Evolutionary conservation across 1,140 invertebrate genomes (phyloP).

Genomic region (Drosophila guanche): DNA sequence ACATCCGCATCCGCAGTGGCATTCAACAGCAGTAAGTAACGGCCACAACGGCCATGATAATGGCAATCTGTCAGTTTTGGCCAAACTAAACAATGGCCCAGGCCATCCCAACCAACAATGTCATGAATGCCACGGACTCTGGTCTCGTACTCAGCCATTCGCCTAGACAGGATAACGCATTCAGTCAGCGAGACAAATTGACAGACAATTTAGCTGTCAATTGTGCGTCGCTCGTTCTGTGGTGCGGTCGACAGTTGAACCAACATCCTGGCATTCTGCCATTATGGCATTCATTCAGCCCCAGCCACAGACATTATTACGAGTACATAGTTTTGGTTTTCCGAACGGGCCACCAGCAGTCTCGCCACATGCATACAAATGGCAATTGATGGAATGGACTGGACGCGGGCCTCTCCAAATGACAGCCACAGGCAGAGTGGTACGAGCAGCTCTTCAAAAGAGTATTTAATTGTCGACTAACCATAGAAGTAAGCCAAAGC

Average conservation of each 20-base stretch:
- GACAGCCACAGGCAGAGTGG: too few relatives aligned
- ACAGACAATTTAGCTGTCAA: conserved; percentile 81
- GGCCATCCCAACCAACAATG: conserved; percentile 6
- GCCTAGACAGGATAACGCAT: conserved; percentile 57
- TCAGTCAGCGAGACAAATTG: conserved; percentile 77
- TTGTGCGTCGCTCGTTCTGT: conserved; percentile 58
- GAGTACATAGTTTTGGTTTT: neutral
- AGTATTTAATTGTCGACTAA: too few relatives aligned
- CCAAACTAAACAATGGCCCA: conserved; percentile 65
- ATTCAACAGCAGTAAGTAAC: conserved; percentile 39
- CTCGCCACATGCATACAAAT: neutral
- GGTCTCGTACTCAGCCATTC: conserved; percentile 3
- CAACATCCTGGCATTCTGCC: conserved; percentile 43
- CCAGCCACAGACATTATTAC: conserved; percentile 43
- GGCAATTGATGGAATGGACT: too few relatives aligned
- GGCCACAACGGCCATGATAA: conserved; percentile 33
- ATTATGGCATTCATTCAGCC: conserved; percentile 30
- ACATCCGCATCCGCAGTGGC: neutral
- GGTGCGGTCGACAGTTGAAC: conserved; percentile 46
- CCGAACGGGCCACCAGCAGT: neutral
- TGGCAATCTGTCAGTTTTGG: conserved; percentile 64
- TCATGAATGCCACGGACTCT: too few relatives aligned
- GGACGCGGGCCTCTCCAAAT: too few relatives aligned
- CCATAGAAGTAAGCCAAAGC: too few relatives aligned
- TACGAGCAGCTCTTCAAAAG: too few relatives aligned